A percentile compares a stretch with the other conserved stretches of the same genome.
These are phyloP conservation scores for Blastobasis adustella DNA, from an alignment of 2,888 invertebrate genomes.

Conservation along the genomic window DNA sequence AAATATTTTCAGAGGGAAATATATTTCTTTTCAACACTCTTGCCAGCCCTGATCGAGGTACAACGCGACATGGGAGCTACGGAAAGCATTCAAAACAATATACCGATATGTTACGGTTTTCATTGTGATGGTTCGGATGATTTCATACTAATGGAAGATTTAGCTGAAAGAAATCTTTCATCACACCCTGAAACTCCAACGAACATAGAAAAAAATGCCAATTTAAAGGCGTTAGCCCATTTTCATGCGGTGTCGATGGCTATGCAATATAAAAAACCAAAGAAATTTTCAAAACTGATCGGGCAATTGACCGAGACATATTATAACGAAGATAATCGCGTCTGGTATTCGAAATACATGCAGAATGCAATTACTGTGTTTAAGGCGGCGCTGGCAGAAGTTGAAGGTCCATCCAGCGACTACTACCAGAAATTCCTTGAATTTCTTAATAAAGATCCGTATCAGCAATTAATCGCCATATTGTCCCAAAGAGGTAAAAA, in stretches of 20 bases:
- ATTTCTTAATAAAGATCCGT: conserved; percentile 26
- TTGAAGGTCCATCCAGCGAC: conserved; percentile 27
- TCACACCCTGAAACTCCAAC: conserved; percentile 25
- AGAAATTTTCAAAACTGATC: conserved; percentile 26
- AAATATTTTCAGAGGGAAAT: conserved; percentile 34
- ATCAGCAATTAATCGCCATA: conserved; percentile 27
- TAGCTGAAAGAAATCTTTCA: conserved; percentile 25
- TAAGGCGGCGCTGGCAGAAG: conserved; percentile 26
- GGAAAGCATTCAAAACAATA: conserved; percentile 28
- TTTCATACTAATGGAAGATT: conserved; percentile 41
- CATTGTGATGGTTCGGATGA: conserved; percentile 34
- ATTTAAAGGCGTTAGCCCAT: conserved; percentile 37
- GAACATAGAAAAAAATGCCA: conserved; percentile 24
- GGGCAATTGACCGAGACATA: conserved; percentile 30
- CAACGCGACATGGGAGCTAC: conserved; percentile 32
- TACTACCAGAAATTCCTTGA: conserved; percentile 37
- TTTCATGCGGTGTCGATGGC: conserved; percentile 42
- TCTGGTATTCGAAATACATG: conserved; percentile 34
- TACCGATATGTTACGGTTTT: conserved; percentile 34
- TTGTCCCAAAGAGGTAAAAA: conserved; percentile 20
- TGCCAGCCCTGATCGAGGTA: conserved; percentile 27
- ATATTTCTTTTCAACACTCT: conserved; percentile 30
- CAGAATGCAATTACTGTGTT: conserved; percentile 31
- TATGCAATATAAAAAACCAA: conserved; percentile 28
- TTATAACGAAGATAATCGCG: conserved; percentile 29